phyloP scores from a whole-genome alignment of 2,888 invertebrate genomes.

The Mongoloraphidia duomilia region DNA sequence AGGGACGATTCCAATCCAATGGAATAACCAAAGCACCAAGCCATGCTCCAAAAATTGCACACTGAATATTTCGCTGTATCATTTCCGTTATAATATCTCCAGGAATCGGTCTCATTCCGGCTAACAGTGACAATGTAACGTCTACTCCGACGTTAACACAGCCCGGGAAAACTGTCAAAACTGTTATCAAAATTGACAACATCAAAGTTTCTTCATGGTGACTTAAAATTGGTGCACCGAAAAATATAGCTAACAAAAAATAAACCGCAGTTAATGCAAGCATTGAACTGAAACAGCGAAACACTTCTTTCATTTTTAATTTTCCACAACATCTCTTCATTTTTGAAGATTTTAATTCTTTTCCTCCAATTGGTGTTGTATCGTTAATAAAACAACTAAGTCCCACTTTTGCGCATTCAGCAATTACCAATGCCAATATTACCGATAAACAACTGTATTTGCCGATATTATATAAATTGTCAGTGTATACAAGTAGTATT shows the following conservation, averaged over 20 bases:
- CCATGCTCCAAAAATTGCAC: conserved; percentile 65
- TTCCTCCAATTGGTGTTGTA: conserved; percentile 8
- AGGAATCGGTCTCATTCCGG: conserved; percentile 34
- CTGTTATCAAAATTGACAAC: conserved; percentile 44
- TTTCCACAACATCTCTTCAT: conserved; percentile 28
- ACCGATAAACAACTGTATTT: conserved; percentile 32
- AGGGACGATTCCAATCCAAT: conserved; percentile 80
- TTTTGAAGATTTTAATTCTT: conserved; percentile 14
- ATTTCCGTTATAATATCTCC: conserved; percentile 39
- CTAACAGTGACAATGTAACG: conserved; percentile 36
- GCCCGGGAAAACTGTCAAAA: conserved; percentile 46
- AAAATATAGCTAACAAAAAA: conserved; percentile 45
- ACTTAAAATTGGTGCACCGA: conserved; percentile 50
- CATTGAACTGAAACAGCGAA: conserved; percentile 35
- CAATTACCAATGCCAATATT: conserved; percentile 26
- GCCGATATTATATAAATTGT: conserved; percentile 43
- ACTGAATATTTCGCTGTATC: conserved; percentile 39
- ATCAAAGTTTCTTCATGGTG: conserved; percentile 53
- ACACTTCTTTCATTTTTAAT: conserved; percentile 32
- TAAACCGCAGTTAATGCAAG: conserved; percentile 35
- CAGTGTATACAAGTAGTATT: conserved; percentile 39
- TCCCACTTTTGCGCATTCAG: conserved; percentile 39
- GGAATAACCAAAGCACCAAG: conserved; percentile 74
- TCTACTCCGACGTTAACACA: conserved; percentile 47
- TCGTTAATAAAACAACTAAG: conserved; percentile 22